These are phyloP conservation scores for Leucophenga montana DNA, from an alignment of 2,888 invertebrate species.

Conservation along the genomic window DNA sequence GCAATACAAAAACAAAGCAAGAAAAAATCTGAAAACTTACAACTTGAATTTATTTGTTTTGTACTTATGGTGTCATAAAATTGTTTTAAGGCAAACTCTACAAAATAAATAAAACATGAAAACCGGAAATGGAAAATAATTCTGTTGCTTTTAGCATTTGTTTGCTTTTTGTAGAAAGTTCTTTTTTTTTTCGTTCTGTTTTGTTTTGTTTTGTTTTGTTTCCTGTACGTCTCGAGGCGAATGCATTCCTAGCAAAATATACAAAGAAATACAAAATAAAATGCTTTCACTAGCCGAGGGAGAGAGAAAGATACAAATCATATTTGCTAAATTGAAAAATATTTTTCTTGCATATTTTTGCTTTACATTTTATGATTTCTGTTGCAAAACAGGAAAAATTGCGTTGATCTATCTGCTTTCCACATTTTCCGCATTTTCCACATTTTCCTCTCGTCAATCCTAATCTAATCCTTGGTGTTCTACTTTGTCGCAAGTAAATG, in stretches of 20 bases:
- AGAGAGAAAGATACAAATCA: constrained; percentile 36
- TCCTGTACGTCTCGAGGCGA: neutral
- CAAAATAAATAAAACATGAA: constrained; percentile 44
- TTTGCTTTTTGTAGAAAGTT: neutral
- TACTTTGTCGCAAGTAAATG: neutral
- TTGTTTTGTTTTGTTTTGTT: too few relatives aligned
- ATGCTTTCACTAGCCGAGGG: constrained; percentile 37
- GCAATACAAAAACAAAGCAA: neutral
- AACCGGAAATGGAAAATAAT: constrained; percentile 17
- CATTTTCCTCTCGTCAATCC: neutral
- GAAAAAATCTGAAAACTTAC: neutral
- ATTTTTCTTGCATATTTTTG: constrained; percentile 34
- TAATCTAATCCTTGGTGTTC: neutral
- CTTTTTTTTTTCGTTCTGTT: too few relatives aligned
- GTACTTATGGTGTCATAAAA: constrained; percentile 63
- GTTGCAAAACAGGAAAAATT: too few relatives aligned
- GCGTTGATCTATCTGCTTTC: neutral
- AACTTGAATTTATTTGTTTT: constrained; percentile 57
- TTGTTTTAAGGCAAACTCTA: constrained; percentile 60
- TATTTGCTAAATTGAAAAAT: constrained; percentile 54
- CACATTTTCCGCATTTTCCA: neutral
- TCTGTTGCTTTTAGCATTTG: constrained; percentile 9
- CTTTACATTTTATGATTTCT: neutral
- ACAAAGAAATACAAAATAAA: constrained; percentile 45
- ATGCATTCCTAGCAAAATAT: constrained; percentile 32